A percentile compares a stretch with the other conserved stretches of the same genome.
These are phyloP conservation scores for Seira ritae DNA, from an alignment of 2,888 invertebrate species.

Conservation along the genomic window DNA sequence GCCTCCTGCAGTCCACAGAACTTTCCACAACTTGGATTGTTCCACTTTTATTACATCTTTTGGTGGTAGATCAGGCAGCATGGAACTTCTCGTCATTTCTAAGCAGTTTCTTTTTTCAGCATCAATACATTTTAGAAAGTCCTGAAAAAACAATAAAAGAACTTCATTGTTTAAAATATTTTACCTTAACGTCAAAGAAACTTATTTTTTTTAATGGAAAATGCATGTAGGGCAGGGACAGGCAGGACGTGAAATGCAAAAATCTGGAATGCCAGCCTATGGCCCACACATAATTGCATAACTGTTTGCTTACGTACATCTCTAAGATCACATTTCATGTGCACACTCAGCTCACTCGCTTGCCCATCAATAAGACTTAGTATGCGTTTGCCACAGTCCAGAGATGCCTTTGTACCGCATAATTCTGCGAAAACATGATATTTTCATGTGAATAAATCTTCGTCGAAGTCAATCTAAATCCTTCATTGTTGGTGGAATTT, in stretches of 20 bases:
- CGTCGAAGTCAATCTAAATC: neutral
- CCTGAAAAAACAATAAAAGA: slow-evolving; percentile 31
- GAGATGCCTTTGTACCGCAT: slow-evolving; percentile 61
- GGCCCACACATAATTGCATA: too few relatives aligned
- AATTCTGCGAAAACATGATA: slow-evolving; percentile 48
- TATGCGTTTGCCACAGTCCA: slow-evolving; percentile 63
- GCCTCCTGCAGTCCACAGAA: slow-evolving; percentile 65
- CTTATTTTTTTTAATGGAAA: too few relatives aligned
- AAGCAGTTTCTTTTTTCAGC: slow-evolving; percentile 46
- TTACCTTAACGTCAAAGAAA: too few relatives aligned
- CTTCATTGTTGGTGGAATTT: neutral
- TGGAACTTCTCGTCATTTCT: slow-evolving; percentile 32
- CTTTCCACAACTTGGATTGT: slow-evolving; percentile 56
- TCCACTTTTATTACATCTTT: slow-evolving; percentile 54
- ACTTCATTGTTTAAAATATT: too few relatives aligned
- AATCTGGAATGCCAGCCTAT: too few relatives aligned
- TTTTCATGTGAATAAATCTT: too few relatives aligned
- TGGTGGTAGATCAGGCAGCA: slow-evolving; percentile 57
- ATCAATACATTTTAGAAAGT: slow-evolving; percentile 65
- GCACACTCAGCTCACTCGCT: slow-evolving; percentile 32
- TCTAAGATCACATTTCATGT: slow-evolving; percentile 54
- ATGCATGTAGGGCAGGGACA: too few relatives aligned
- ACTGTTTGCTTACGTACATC: slow-evolving; percentile 40
- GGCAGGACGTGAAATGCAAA: too few relatives aligned
- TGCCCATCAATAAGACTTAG: slow-evolving; percentile 36